Conservation (phyloP, 2,888 invertebrate species). For the Mythimna loreyi region DNA sequence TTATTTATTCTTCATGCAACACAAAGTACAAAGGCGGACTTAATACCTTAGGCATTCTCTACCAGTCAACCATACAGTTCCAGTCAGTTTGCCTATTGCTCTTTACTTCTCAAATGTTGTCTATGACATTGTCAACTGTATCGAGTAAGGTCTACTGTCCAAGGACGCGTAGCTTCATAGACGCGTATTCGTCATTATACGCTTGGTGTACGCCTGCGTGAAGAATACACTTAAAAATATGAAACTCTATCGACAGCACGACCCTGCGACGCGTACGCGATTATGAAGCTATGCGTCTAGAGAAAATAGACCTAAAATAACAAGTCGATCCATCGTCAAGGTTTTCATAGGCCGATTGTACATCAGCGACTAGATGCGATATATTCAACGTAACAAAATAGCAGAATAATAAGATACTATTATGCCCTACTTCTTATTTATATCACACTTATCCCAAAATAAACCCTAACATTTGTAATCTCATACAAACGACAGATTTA, state of each 20-base stretch:
- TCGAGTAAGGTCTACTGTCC: not conserved
- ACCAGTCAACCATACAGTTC: too few relatives aligned
- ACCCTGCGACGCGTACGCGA: too few relatives aligned
- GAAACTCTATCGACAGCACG: too few relatives aligned
- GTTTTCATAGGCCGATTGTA: slow-evolving; percentile 19
- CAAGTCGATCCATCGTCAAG: slow-evolving; percentile 2
- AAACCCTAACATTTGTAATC: slow-evolving; percentile 7
- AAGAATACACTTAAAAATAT: too few relatives aligned
- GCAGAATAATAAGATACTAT: slow-evolving; percentile 9
- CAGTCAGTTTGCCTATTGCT: slow-evolving; percentile 2
- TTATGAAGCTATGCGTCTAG: too few relatives aligned
- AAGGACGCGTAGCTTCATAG: too few relatives aligned
- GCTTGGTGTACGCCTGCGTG: too few relatives aligned
- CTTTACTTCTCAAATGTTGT: not conserved
- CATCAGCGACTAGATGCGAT: slow-evolving; percentile 39
- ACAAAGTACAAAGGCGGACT: too few relatives aligned
- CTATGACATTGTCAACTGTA: not conserved
- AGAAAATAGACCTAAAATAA: not conserved
- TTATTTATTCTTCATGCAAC: too few relatives aligned
- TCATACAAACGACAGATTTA: slow-evolving; percentile 12
- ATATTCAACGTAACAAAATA: slow-evolving; percentile 22
- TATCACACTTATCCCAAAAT: slow-evolving; percentile 20
- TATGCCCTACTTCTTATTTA: slow-evolving; percentile 21
- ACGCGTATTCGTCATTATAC: too few relatives aligned
- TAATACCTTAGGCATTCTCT: too few relatives aligned